phyloP scores from a whole-genome alignment of 1,140 invertebrate genomes.

The Tribolium castaneum region DNA sequence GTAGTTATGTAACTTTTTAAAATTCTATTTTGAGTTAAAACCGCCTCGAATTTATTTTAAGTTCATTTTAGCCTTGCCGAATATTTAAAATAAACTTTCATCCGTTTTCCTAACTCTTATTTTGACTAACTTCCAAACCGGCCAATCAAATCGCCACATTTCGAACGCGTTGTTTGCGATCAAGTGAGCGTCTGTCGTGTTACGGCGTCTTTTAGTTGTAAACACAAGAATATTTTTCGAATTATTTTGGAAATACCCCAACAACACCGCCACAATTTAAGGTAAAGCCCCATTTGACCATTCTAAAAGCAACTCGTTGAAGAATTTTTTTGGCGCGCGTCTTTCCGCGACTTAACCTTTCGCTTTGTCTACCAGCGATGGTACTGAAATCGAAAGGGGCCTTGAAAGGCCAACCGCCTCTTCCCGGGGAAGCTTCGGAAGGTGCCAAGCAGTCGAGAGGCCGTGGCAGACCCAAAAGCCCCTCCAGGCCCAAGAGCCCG shows the following conservation, averaged over 20 bases:
- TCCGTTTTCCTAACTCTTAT: background rate
- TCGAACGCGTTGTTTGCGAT: conserved; percentile 7
- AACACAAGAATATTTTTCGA: background rate
- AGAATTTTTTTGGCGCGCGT: conserved; percentile 5
- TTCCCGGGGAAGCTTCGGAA: too few species aligned
- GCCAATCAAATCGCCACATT: conserved; percentile 18
- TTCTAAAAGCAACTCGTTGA: background rate
- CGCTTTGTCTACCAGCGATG: background rate
- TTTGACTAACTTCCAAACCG: conserved; percentile 5
- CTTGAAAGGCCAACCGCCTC: background rate
- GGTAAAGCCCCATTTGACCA: background rate
- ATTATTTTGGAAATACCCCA: background rate
- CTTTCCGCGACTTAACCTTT: background rate
- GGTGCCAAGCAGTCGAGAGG: too few species aligned
- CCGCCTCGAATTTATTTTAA: background rate
- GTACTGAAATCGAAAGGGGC: background rate
- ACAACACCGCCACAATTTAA: background rate
- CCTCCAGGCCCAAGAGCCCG: background rate
- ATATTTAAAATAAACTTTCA: background rate
- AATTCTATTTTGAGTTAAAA: background rate
- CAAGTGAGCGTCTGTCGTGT: conserved; percentile 23
- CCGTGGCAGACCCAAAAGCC: background rate
- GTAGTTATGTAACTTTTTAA: background rate
- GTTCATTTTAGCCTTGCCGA: background rate
- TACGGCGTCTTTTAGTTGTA: conserved; percentile 5